Conservation (phyloP, 64 coral and sea anemone species). For the Actinia equina region DNA sequence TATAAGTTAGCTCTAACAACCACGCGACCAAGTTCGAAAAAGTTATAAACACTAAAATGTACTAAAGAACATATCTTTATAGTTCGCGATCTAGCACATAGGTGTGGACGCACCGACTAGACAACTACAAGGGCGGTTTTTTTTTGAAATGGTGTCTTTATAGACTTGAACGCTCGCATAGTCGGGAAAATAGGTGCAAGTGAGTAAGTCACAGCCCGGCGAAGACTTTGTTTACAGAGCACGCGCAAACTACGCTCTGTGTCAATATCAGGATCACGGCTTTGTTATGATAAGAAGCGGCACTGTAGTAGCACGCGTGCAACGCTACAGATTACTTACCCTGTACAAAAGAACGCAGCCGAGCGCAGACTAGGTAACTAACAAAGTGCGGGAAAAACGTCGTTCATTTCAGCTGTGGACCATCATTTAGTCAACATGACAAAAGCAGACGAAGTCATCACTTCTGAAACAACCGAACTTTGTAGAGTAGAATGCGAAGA, state of each 20-base stretch:
- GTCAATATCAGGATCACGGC: constrained; percentile 57
- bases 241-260: constrained; percentile 30
- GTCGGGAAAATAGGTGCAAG: not conserved
- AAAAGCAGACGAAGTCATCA: constrained; percentile 10
- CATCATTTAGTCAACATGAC: constrained; percentile 15
- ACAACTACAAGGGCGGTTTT: not conserved
- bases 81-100: not conserved
- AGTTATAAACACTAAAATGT: not conserved
- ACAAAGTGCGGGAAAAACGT: constrained; percentile 38
- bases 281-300: constrained; percentile 67
- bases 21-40: not conserved
- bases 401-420: constrained; percentile 14
- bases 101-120: not conserved
- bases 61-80: not conserved
- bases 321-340: constrained; percentile 55
- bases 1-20: not conserved
- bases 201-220: not conserved
- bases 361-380: constrained; percentile 15
- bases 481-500: constrained; percentile 40
- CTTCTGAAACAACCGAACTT: constrained; percentile 25
- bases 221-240: constrained; percentile 5
- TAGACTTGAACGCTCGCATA: not conserved
- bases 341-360: constrained; percentile 39
- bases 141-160: not conserved
- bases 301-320: constrained; percentile 53